These are phyloP conservation scores for Pristionchus maxplancki DNA, from an alignment of 2,888 invertebrate genomes.

Conservation along the genomic window DNA sequence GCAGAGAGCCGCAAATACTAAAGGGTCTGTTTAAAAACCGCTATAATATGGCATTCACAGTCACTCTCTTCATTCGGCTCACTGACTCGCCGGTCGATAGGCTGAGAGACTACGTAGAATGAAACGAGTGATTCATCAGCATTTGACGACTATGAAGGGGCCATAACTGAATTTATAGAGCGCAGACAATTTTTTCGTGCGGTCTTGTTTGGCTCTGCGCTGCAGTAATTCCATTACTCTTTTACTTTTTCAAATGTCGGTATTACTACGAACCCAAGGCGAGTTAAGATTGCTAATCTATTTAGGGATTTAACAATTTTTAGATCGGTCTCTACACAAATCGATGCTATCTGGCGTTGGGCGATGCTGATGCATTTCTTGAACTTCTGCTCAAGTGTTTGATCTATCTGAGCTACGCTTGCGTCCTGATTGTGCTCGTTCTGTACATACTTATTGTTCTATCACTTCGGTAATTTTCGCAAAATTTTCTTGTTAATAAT, in stretches of 20 bases:
- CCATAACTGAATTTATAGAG: too few relatives aligned
- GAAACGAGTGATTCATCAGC: too few relatives aligned
- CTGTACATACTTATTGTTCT: neutral
- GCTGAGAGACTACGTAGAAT: too few relatives aligned
- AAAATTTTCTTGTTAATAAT: too few relatives aligned
- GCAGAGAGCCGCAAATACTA: too few relatives aligned
- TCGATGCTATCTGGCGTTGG: neutral
- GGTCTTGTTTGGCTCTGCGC: neutral
- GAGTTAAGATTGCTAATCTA: neutral
- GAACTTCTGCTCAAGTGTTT: neutral
- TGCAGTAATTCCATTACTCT: neutral
- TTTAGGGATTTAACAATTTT: neutral
- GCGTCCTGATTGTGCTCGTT: neutral
- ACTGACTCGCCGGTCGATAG: too few relatives aligned
- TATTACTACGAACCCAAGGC: neutral
- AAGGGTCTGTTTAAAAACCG: too few relatives aligned
- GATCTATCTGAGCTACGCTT: neutral
- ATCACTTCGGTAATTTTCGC: neutral
- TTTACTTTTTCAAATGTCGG: neutral
- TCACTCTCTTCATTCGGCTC: too few relatives aligned
- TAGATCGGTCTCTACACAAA: neutral
- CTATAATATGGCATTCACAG: too few relatives aligned
- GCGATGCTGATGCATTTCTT: too few relatives aligned
- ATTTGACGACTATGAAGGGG: too few relatives aligned
- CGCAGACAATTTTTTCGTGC: neutral